These are phyloP conservation scores for Dermatophagoides farinae DNA, from an alignment of 1,140 invertebrate species.

Conservation along the genomic window DNA sequence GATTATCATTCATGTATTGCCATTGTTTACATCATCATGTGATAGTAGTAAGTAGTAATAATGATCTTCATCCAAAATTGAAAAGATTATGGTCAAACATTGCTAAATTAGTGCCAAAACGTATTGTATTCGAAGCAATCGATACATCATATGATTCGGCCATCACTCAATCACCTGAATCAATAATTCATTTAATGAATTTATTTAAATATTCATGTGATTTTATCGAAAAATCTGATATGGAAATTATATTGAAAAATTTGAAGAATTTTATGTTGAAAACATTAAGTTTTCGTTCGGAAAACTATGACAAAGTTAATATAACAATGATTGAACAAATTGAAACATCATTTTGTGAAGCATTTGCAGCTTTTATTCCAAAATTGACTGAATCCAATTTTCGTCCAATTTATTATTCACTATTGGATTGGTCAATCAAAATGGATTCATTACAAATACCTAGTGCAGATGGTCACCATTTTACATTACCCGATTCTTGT, in stretches of 20 bases:
- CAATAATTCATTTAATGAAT: constrained; percentile 1
- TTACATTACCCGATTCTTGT: constrained; percentile 31
- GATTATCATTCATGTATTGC: not conserved
- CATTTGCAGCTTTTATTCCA: constrained; percentile 50
- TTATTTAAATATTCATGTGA: constrained; percentile 2
- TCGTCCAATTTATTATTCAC: constrained; percentile 57
- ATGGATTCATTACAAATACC: not conserved
- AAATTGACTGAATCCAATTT: constrained; percentile 72
- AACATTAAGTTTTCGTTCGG: constrained; percentile 2
- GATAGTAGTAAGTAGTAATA: not conserved
- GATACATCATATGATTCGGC: constrained; percentile 2
- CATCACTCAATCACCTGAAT: not conserved
- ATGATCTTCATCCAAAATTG: not conserved
- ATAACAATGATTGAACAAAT: constrained; percentile 30
- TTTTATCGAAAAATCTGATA: not conserved
- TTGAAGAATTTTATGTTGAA: constrained; percentile 12
- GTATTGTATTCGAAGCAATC: not conserved
- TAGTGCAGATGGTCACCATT: not conserved
- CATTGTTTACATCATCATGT: not conserved
- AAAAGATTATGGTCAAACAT: not conserved
- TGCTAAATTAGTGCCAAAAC: constrained; percentile 6
- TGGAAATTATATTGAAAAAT: not conserved
- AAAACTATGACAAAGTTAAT: not conserved
- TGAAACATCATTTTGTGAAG: constrained; percentile 49
- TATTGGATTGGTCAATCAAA: constrained; percentile 14